Evolutionary conservation across 1,140 invertebrate genomes (phyloP).

Genomic region (Meloidogyne hapla): DNA sequence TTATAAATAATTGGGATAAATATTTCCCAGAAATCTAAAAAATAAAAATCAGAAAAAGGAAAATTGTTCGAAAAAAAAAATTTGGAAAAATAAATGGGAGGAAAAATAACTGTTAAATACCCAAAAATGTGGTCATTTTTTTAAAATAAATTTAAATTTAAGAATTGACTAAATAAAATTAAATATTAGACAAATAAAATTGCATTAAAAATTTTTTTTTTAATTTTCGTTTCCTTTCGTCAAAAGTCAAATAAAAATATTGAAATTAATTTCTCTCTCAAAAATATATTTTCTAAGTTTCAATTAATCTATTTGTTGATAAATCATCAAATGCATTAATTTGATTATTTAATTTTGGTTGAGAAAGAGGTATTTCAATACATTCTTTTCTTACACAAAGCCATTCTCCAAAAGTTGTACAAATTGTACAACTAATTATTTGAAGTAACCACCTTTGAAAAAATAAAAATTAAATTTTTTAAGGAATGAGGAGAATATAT

Average conservation of each 20-base stretch:
- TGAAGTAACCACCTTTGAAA: constrained; percentile 36
- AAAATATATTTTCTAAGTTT: background rate
- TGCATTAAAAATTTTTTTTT: too few relatives aligned
- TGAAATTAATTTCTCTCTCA: too few relatives aligned
- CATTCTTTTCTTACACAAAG: constrained; percentile 32
- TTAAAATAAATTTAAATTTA: background rate
- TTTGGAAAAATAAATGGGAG: too few relatives aligned
- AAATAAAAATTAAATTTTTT: constrained; percentile 11
- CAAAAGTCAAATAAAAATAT: background rate
- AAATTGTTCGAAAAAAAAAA: too few relatives aligned
- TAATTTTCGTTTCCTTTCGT: background rate
- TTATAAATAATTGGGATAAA: too few relatives aligned
- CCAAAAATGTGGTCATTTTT: background rate
- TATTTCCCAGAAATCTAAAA: too few relatives aligned
- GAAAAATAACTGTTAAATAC: too few relatives aligned
- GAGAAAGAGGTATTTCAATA: constrained; percentile 34
- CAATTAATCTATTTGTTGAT: background rate
- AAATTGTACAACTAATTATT: constrained; percentile 32
- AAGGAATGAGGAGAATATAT: too few relatives aligned
- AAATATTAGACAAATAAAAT: too few relatives aligned
- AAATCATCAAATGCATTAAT: background rate
- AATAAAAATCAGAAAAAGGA: too few relatives aligned
- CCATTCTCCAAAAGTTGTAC: constrained; percentile 40
- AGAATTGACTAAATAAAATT: background rate
- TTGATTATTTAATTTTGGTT: constrained; percentile 5